Base-by-base conservation (phyloP, 1,140 invertebrate species). In the Hormaphis cornu region DNA sequence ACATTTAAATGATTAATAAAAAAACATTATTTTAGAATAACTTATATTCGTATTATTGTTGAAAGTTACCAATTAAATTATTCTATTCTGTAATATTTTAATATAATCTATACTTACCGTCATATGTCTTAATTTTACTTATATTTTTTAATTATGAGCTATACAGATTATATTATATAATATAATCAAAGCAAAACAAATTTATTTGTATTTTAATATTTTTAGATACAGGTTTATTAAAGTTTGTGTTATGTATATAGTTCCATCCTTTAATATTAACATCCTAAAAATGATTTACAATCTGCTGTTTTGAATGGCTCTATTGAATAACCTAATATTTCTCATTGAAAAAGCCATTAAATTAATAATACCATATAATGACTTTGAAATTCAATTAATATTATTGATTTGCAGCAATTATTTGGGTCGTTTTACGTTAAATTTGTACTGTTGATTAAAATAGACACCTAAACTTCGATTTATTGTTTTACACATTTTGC, bases 391-490 rank as follows among this genome's bases (percentile, higher is more conserved):
- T 58, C 16, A 58, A 58, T 58, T 58, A 58, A 9, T 22, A 16
- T 7, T 8, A 58, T 58, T 58, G 33, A 58, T 58, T 58, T 24
- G 14, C 14, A n/a, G 35, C 40, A 58, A 40, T 58, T 58, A 58
- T 58, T 24, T 24, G 14, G 3, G 10, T n/a, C n/a, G n/a, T n/a
- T n/a, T n/a, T n/a, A 18, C 24, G 6, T 2, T 52, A 54, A 8
- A 33, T 54, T 18, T 54, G 10, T 10, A 54, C 52, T 53, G n/a
- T 10, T 37, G 37, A 56, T 56, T 22, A 7, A 58, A 18, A 33
- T 20, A 16, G 40, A 37, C n/a, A 16, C 30, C 30, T 33, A n/a
- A n/a, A n/a, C 9, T 22, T 7, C 35, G 22, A 16, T 37, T 56
- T 58, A 24, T 22, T 22, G n/a, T 58, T 40, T n/a, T 37, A 2